Conservation (phyloP, 2,113 vertebrate genomes). For the Cephalophus harveyi region DNA sequence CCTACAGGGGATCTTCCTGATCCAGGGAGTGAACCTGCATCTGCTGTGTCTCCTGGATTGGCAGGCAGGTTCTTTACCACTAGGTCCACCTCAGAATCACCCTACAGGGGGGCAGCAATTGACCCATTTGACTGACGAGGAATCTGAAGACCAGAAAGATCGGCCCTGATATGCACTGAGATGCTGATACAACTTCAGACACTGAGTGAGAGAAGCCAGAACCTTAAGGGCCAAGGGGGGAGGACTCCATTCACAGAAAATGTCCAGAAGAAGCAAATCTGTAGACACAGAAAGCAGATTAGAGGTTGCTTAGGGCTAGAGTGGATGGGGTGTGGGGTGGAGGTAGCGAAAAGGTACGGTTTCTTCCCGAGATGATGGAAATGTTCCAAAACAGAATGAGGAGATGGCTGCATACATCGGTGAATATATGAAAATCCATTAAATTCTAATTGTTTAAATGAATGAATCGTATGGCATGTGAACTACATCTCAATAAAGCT, state of each 20-base stretch:
- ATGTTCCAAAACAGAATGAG: rapidly evolving
- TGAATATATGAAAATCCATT: not conserved
- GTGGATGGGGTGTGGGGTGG: rapidly evolving
- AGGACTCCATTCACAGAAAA: rapidly evolving
- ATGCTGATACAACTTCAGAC: rapidly evolving
- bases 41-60: not conserved
- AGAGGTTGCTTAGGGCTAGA: not conserved
- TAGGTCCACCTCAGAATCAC: not conserved
- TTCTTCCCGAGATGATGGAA: not conserved
- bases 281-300: not conserved
- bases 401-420: rapidly evolving
- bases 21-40: not conserved
- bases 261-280: not conserved
- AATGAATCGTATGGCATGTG: rapidly evolving
- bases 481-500: not conserved
- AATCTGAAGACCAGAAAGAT: not conserved
- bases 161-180: not conserved
- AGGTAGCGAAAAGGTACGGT: rapidly evolving
- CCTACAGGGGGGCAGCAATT: rapidly evolving
- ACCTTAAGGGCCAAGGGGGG: rapidly evolving
- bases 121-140: rapidly evolving
- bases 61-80: not conserved
- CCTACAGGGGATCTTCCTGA: not conserved
- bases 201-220: not conserved
- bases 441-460: not conserved